These are phyloP conservation scores for Calycopis cecrops DNA, from an alignment of 1,140 invertebrate genomes.

Conservation along the genomic window DNA sequence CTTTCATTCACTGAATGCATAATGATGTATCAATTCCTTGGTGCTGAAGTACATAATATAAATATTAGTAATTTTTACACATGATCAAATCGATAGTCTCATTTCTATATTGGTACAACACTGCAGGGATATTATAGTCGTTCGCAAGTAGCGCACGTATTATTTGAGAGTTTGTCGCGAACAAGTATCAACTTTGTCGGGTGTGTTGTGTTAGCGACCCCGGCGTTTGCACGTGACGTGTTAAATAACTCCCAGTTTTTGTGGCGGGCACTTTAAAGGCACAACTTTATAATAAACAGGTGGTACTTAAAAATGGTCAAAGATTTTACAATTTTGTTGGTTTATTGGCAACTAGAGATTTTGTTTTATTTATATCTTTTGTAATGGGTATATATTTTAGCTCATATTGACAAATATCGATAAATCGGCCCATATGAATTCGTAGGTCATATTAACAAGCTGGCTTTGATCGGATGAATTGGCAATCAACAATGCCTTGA, in stretches of 20 bases:
- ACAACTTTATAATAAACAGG: not conserved
- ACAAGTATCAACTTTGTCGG: constrained; percentile 12
- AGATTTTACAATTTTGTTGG: not conserved
- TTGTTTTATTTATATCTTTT: not conserved
- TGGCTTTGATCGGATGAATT: no score
- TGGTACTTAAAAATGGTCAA: not conserved
- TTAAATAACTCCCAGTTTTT: constrained; percentile 6
- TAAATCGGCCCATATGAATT: no score
- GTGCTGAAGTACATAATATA: no score
- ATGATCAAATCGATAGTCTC: not conserved
- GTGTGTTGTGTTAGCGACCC: constrained; percentile 12
- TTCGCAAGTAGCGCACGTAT: constrained; percentile 19
- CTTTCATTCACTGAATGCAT: no score
- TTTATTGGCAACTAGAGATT: no score
- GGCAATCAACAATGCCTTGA: no score
- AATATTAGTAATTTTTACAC: not conserved
- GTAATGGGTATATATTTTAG: not conserved
- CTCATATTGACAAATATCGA: not conserved
- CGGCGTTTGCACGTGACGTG: constrained; percentile 13
- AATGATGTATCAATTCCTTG: no score
- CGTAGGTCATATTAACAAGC: no score
- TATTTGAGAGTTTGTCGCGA: constrained; percentile 20
- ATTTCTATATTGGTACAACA: not conserved
- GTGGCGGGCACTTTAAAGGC: not conserved
- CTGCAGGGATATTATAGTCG: constrained; percentile 16